These are phyloP conservation scores for Andricus grossulariae DNA, from an alignment of 1,140 invertebrate species.

Conservation along the genomic window DNA sequence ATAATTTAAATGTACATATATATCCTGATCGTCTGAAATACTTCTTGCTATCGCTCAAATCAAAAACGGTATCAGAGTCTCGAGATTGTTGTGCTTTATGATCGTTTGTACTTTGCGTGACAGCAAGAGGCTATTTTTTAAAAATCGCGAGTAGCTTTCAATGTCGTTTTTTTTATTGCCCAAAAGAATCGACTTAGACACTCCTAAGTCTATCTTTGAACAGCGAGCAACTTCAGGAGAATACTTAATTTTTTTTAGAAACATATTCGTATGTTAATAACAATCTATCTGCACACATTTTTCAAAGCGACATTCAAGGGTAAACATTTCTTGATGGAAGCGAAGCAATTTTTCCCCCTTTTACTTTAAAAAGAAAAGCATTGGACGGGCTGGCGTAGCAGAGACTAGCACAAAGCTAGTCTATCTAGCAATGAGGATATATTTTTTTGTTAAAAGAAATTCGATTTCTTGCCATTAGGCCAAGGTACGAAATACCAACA, in stretches of 20 bases:
- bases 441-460: slow-evolving; percentile 35
- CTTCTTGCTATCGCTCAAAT: slow-evolving; percentile 52
- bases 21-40: slow-evolving; percentile 58
- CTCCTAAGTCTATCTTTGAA: slow-evolving; percentile 25
- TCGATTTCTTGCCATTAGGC: slow-evolving; percentile 23
- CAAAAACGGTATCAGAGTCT: slow-evolving; percentile 47
- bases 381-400: slow-evolving; percentile 72
- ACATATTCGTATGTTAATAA: slow-evolving; percentile 48
- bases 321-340: slow-evolving; percentile 34
- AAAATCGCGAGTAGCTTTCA: background rate
- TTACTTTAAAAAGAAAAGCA: slow-evolving; percentile 56
- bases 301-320: slow-evolving; percentile 42
- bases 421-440: slow-evolving; percentile 62
- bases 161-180: slow-evolving; percentile 34
- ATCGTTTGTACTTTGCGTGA: slow-evolving; percentile 52
- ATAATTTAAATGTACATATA: slow-evolving; percentile 73
- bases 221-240: slow-evolving; percentile 46
- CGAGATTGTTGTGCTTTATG: slow-evolving; percentile 53
- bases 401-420: slow-evolving; percentile 69
- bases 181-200: slow-evolving; percentile 17
- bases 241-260: slow-evolving; percentile 38
- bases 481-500: slow-evolving; percentile 36
- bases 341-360: slow-evolving; percentile 23
- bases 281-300: slow-evolving; percentile 38
- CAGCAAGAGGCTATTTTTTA: slow-evolving; percentile 52